phyloP scores from a whole-genome alignment of 2,113 vertebrate genomes.

The Bubo bubo region DNA sequence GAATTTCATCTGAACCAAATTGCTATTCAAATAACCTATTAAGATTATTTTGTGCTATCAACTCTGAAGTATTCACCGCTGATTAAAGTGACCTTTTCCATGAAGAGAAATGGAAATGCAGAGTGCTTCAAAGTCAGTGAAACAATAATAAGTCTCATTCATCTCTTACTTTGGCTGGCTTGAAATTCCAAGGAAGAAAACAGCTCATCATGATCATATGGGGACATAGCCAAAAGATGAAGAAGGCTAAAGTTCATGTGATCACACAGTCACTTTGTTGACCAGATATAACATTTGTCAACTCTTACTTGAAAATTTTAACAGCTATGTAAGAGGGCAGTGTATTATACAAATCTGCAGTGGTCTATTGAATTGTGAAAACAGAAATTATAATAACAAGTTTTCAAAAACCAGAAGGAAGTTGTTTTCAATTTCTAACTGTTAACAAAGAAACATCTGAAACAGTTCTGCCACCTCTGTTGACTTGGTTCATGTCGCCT shows the following conservation, averaged over 20 bases:
- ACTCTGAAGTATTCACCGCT: slow-evolving; percentile 16
- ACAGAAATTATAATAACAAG: neutral
- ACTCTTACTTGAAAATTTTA: neutral
- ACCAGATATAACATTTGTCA: neutral
- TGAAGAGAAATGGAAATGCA: neutral
- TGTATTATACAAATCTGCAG: neutral
- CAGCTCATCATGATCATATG: neutral
- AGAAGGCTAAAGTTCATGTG: neutral
- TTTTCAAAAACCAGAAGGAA: neutral
- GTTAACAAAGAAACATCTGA: neutral
- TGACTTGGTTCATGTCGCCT: neutral
- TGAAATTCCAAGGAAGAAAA: neutral
- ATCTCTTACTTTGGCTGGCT: neutral
- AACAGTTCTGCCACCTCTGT: neutral
- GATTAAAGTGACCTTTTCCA: slow-evolving; percentile 60
- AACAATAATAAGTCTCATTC: slow-evolving; percentile 12
- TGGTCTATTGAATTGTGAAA: neutral
- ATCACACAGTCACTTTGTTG: neutral
- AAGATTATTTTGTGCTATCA: slow-evolving; percentile 40
- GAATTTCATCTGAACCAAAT: slow-evolving; percentile 5
- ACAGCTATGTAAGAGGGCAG: neutral
- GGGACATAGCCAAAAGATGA: neutral
- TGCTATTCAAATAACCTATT: slow-evolving; percentile 25
- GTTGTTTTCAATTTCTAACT: neutral
- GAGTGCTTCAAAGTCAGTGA: slow-evolving; percentile 10